These are phyloP conservation scores for Bos indicus DNA, from an alignment of 2,113 vertebrate species.

Conservation along the genomic window DNA sequence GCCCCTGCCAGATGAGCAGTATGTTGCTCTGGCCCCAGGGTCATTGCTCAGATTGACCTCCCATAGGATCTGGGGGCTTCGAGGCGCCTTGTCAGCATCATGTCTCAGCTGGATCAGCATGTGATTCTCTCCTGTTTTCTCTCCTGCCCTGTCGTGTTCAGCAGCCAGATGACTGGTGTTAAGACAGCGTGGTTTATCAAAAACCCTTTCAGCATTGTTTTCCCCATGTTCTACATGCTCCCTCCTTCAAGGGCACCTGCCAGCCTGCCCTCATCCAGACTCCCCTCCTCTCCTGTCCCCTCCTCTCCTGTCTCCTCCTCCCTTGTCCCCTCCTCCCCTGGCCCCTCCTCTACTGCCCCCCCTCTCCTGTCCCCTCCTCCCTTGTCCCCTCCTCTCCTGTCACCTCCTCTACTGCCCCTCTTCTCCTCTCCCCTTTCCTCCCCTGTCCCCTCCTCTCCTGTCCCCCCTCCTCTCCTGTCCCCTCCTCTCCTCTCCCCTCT, in stretches of 20 bases:
- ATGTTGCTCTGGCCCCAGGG: background rate
- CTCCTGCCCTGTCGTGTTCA: background rate
- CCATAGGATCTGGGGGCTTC: too few relatives aligned
- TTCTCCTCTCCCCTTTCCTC: too few relatives aligned
- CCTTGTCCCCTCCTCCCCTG: too few relatives aligned
- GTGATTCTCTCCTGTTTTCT: background rate
- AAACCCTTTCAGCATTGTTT: background rate
- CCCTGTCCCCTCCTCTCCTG: too few relatives aligned
- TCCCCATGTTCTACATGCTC: background rate
- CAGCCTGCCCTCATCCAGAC: background rate
- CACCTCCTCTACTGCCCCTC: too few relatives aligned
- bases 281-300: background rate
- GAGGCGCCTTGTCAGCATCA: accelerated
- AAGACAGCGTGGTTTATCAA: background rate
- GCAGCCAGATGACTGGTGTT: background rate
- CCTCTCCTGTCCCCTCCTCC: too few relatives aligned
- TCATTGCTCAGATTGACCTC: background rate
- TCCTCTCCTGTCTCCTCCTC: too few relatives aligned
- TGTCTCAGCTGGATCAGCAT: background rate
- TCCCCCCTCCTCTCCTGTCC: accelerated
- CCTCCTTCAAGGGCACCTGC: background rate
- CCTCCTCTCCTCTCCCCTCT: too few relatives aligned
- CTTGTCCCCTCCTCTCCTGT: too few relatives aligned
- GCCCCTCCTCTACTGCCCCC: too few relatives aligned
- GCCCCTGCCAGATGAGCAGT: background rate